Evolutionary conservation across 2,888 invertebrate genomes (phyloP).

Genomic region (Lacanobia wlatinum): DNA sequence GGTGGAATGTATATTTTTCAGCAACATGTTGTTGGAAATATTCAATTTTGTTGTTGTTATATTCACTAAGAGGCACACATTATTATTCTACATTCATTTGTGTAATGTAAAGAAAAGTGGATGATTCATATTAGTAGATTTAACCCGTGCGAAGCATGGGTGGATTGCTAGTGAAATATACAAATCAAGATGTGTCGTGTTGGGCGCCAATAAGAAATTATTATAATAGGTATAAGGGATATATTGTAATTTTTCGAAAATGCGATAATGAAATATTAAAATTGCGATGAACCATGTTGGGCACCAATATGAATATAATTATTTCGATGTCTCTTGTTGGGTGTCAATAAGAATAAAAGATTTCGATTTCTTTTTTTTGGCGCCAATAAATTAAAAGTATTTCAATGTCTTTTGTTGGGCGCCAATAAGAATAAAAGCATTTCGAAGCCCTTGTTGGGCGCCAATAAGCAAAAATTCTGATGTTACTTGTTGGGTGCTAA

Average conservation of each 20-base stretch:
- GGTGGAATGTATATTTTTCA: slow-evolving; percentile 3
- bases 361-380: neutral
- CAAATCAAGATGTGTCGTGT: too few species aligned
- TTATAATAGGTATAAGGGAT: too few species aligned
- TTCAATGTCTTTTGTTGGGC: neutral
- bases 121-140: neutral
- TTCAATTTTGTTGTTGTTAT: neutral
- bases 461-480: neutral
- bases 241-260: too few species aligned
- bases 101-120: too few species aligned
- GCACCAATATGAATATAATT: too few species aligned
- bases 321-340: neutral
- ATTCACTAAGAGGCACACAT: neutral
- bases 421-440: neutral
- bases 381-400: neutral
- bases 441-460: neutral
- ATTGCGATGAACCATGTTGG: too few species aligned
- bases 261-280: too few species aligned
- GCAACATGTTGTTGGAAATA: neutral
- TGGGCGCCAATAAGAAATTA: too few species aligned
- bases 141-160: too few species aligned
- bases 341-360: neutral
- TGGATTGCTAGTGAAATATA: too few species aligned
- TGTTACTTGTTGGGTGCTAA: slow-evolving; percentile 23
- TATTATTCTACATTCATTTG: neutral